Conservation (phyloP, 2,888 invertebrate genomes). For the Ormyrus pomaceus region DNA sequence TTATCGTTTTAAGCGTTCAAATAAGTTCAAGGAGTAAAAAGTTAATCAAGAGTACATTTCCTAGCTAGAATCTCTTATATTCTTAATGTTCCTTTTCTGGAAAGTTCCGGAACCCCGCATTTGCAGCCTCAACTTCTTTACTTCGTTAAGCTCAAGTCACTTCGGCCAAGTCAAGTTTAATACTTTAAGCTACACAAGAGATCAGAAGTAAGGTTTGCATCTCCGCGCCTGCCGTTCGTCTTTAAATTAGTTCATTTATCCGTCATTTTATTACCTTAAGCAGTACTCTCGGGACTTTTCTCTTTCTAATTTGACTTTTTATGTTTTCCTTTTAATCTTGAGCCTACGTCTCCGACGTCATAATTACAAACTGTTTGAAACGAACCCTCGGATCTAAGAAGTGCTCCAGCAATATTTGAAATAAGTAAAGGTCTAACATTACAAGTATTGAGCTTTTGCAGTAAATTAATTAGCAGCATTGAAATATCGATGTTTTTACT, state of each 20-base stretch:
- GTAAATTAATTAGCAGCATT: too few species aligned
- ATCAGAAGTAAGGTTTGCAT: conserved; percentile 34
- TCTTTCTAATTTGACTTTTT: background rate
- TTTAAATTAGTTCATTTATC: conserved; percentile 28
- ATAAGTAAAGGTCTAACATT: too few species aligned
- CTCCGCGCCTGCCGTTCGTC: background rate
- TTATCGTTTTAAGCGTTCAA: background rate
- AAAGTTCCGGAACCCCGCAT: conserved; percentile 23
- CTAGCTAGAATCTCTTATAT: conserved; percentile 13
- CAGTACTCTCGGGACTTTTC: background rate
- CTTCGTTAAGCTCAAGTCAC: conserved; percentile 41
- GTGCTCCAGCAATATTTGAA: too few species aligned
- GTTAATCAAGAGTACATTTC: conserved; percentile 16
- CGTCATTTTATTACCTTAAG: conserved; percentile 6
- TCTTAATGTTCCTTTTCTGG: conserved; percentile 8
- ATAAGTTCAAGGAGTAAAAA: conserved; percentile 5
- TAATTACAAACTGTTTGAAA: too few species aligned
- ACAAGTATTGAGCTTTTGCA: too few species aligned
- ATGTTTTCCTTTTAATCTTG: background rate
- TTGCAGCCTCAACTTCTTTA: conserved; percentile 41
- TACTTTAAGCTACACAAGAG: conserved; percentile 44
- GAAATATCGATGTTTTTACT: too few species aligned
- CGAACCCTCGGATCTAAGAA: too few species aligned
- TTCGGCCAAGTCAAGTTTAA: conserved; percentile 38
- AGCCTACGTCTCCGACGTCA: background rate